A percentile compares a stretch with the other conserved stretches of the same genome.
These are phyloP conservation scores for Paedocypris sp. DNA, from an alignment of 2,113 vertebrate genomes.

Conservation along the genomic window DNA sequence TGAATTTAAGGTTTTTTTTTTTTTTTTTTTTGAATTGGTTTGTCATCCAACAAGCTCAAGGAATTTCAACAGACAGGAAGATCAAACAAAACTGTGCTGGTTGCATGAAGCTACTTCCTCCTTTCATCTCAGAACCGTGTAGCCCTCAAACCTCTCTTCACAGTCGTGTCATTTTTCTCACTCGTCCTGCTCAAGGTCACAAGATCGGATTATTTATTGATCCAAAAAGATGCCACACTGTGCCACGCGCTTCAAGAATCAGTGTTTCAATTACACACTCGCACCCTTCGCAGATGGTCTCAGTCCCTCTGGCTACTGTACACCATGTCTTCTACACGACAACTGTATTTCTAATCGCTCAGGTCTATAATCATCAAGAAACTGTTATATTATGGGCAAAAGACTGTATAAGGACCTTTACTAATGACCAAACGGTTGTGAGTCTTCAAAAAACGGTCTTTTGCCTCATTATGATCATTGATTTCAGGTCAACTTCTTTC, in stretches of 20 bases:
- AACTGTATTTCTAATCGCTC: neutral
- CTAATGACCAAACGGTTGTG: too few relatives aligned
- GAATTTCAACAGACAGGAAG: neutral
- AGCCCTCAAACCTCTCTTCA: constrained; percentile 21
- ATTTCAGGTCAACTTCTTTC: too few relatives aligned
- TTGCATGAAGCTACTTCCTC: neutral
- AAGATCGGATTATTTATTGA: constrained; percentile 37
- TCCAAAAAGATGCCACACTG: constrained; percentile 25
- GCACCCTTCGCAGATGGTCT: neutral
- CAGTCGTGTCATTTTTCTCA: constrained; percentile 27
- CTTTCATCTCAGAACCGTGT: constrained; percentile 20
- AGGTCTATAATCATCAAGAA: neutral
- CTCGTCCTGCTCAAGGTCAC: constrained; percentile 32
- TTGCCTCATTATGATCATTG: too few relatives aligned
- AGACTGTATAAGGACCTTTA: too few relatives aligned
- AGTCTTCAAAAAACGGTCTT: too few relatives aligned
- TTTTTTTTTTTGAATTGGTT: neutral
- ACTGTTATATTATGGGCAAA: too few relatives aligned
- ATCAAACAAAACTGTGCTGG: constrained; percentile 16
- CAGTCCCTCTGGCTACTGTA: neutral
- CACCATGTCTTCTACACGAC: neutral
- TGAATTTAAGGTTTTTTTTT: too few relatives aligned
- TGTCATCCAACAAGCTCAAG: neutral
- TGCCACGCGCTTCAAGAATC: constrained; percentile 10
- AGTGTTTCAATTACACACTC: constrained; percentile 19